Percentiles rank a stretch among this genome's conserved stretches.
phyloP scores from a whole-genome alignment of 2,888 invertebrate species.

The Sussaba pulchella region DNA sequence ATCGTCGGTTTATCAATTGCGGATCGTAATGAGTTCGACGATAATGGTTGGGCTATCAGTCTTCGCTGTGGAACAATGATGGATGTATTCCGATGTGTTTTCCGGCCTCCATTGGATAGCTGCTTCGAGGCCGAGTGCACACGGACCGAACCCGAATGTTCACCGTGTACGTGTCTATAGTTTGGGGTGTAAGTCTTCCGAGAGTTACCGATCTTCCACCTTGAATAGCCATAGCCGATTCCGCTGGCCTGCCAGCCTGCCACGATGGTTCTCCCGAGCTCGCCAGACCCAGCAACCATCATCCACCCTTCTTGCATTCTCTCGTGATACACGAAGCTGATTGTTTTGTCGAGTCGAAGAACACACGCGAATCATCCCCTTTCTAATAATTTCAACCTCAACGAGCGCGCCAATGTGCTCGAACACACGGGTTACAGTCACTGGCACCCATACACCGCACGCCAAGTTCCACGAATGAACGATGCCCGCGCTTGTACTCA shows the following conservation, averaged over 20 bases:
- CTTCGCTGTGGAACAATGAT: conserved; percentile 82
- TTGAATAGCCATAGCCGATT: conserved; percentile 50
- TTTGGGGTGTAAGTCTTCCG: conserved; percentile 34
- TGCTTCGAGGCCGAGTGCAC: conserved; percentile 3
- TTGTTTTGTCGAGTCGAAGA: conserved; percentile 75
- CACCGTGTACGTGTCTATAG: conserved; percentile 20
- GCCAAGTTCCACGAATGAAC: neutral
- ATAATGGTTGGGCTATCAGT: conserved; percentile 82
- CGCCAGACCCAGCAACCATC: conserved; percentile 43
- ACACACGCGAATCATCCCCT: conserved; percentile 71
- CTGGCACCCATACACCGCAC: neutral
- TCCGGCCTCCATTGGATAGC: conserved; percentile 72
- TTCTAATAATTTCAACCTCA: conserved; percentile 70
- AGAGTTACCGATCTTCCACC: conserved; percentile 56
- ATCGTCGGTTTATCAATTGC: conserved; percentile 83
- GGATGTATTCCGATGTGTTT: conserved; percentile 80
- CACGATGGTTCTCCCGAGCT: conserved; percentile 17
- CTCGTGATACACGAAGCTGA: conserved; percentile 72
- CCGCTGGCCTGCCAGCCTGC: conserved; percentile 11
- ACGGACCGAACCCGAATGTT: conserved; percentile 13
- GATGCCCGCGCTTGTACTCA: neutral
- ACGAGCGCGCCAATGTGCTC: conserved; percentile 34
- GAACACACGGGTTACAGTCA: conserved; percentile 13
- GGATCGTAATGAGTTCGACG: conserved; percentile 84
- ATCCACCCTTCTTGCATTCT: conserved; percentile 55